Percentiles rank a stretch among this genome's conserved stretches.
These are phyloP conservation scores for Calonectris borealis DNA, from an alignment of 2,113 vertebrate species.

Conservation along the genomic window DNA sequence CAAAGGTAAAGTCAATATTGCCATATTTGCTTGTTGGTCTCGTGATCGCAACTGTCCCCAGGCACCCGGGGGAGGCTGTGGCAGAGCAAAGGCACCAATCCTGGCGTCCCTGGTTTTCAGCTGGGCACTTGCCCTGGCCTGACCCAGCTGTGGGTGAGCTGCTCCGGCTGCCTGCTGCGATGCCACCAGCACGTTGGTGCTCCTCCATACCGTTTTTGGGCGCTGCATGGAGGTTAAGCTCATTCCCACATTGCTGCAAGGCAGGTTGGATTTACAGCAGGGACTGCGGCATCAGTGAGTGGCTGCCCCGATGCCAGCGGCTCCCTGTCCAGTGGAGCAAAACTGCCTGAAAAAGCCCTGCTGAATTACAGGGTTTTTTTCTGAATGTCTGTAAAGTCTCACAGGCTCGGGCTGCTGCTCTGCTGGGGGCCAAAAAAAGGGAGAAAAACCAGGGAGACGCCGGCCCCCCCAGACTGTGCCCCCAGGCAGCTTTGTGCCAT, in stretches of 20 bases:
- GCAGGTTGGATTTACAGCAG: neutral
- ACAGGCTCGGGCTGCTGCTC: neutral
- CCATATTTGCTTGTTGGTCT: neutral
- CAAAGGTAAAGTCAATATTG: constrained; percentile 1
- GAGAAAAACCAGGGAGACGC: neutral
- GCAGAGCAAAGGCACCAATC: neutral
- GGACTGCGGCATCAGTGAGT: fast-evolving
- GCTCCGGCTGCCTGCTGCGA: neutral
- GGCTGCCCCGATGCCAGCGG: neutral
- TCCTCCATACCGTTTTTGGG: neutral
- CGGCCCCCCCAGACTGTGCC: fast-evolving
- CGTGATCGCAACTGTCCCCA: neutral
- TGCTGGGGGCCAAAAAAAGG: neutral
- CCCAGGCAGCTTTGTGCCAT: neutral
- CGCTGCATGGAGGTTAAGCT: neutral
- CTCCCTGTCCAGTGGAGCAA: neutral
- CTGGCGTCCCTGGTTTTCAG: neutral
- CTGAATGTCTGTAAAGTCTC: neutral
- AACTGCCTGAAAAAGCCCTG: neutral
- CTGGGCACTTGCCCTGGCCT: neutral
- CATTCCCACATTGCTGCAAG: fast-evolving
- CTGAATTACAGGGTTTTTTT: neutral
- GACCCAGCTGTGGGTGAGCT: neutral
- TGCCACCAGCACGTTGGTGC: neutral
- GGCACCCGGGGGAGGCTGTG: neutral